Base-by-base conservation (phyloP, 2,113 vertebrate species). In the Nestor notabilis region DNA sequence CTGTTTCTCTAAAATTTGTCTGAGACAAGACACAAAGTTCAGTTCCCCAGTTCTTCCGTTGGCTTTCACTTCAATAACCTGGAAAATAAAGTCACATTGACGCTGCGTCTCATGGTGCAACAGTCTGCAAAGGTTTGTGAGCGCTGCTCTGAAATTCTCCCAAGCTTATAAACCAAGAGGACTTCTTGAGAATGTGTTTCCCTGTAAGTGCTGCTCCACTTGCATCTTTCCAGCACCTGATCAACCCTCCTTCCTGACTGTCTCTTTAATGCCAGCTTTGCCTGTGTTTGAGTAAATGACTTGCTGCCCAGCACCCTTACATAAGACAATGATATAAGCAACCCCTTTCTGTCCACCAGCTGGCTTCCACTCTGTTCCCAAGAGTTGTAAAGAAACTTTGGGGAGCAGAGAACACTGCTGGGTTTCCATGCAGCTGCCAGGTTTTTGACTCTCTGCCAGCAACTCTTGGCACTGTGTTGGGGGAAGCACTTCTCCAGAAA, bases 11-110 rank as follows among this genome's bases (percentile, higher is more conserved):
- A 99, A 97, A 76, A 98, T 98, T 89, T 98, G 98, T 95, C 99
- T 99, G 98, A 99, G 97, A 70, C 99, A 99, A 18, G 98, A 98
- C 90, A 99, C 99, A 58, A 99, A 98, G 87, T 99, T 99, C 92
- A 98, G 97, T 35, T 97, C 95, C 87, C 99, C 99, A 2, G 98
- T 99, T 96, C 99, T 98, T 97, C 97, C 98, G 94, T 98, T 99
- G 70, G 98, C 99, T 93, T 98, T 98, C 60, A 99, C 99, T 98
- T 99, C 98, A 94, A 99, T 97, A 94, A 99, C 99, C 99, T 99
- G 96, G 46, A 90, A 90, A 95, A 93, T 33, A 79, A 56, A 97
- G 47, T 44, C 58, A 55, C 39, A 63, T 92, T 43, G 56, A 79
- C 53, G 76, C 37, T 52, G 44, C 2, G 0, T 35, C 49, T 92